phyloP scores from a whole-genome alignment of 1,140 invertebrate genomes.

The Argopecten irradians region DNA sequence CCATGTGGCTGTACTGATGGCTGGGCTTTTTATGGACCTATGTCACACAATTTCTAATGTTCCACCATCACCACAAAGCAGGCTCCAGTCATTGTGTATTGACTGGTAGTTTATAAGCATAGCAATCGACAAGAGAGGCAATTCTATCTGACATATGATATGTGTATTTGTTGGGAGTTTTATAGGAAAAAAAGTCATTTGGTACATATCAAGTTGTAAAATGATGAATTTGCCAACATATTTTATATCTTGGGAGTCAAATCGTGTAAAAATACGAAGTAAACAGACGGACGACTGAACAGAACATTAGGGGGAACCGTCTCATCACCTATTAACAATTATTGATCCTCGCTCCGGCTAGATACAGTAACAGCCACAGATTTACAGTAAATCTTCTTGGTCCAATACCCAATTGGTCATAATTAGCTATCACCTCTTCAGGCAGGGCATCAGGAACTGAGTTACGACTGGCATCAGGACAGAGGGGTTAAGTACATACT shows the following conservation, averaged over 20 bases:
- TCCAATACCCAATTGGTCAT: neutral
- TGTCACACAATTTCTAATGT: slow-evolving; percentile 4
- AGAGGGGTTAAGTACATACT: neutral
- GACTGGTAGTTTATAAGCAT: neutral
- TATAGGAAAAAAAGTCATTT: neutral
- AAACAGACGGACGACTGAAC: neutral
- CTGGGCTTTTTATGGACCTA: neutral
- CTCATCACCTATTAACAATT: neutral
- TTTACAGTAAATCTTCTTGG: neutral
- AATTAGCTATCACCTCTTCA: neutral
- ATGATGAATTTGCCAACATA: neutral
- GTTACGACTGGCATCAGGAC: neutral
- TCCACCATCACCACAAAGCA: neutral
- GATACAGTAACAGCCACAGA: neutral
- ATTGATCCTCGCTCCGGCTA: neutral
- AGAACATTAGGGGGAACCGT: neutral
- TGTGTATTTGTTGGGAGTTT: neutral
- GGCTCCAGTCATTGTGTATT: neutral
- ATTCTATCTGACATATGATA: neutral
- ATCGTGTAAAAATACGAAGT: neutral
- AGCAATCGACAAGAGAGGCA: neutral
- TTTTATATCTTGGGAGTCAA: neutral
- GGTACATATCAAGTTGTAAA: neutral
- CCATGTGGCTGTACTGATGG: neutral
- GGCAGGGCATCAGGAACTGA: neutral